Evolutionary conservation across 2,888 invertebrate genomes (phyloP), one percentile per base, ranked within the genome.

Genomic region (Callinectes sapidus): DNA sequence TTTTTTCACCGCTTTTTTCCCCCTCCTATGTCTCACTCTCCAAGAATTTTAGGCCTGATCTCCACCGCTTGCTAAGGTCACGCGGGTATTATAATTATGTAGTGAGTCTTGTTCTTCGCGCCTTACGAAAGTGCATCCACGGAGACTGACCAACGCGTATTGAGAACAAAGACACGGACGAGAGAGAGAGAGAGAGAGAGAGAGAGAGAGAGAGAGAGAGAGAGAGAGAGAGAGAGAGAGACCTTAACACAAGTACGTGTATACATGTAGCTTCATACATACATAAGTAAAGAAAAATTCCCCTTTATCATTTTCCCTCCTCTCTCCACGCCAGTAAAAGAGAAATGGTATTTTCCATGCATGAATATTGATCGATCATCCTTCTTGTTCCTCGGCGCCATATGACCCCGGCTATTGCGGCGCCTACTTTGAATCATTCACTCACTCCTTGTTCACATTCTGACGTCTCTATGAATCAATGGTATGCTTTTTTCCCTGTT

Each of bases 121-220:
- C 13, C 71, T 77, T 77, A 77, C n/a, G 71, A 77, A 77, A 77
- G 28, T n/a, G 71, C 28, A 77, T 77, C 71, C 71, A 35, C 14
- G 81, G 35, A 81, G 81, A 61, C 61, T 61, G 61, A 61, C 23
- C 18, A 77, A 8, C 28, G 32, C 6, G 71, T 77, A 77, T 13
- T n/a, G 87, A 87, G 48, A 48, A 87, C 39, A 48, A 87, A 87
- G 87, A 87, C n/a, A 32, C 10, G n/a, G 42, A 28, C 71, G 28
- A 77, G 2, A 77, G 71, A 8, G 28, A 77, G 71, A 77, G 71
- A 28, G 28, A 28, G 71, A 90, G 71, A 77, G 35, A 66, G 90
- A 90, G 89, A 89, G 61, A 89, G 89, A 89, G 89, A 89, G 89
- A 89, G 89, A 89, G 89, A 89, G 89, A 89, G 89, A 89, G 89